Evolutionary conservation across 2,888 invertebrate genomes (phyloP).

Genomic region (Rhagophthalmus giganteus): DNA sequence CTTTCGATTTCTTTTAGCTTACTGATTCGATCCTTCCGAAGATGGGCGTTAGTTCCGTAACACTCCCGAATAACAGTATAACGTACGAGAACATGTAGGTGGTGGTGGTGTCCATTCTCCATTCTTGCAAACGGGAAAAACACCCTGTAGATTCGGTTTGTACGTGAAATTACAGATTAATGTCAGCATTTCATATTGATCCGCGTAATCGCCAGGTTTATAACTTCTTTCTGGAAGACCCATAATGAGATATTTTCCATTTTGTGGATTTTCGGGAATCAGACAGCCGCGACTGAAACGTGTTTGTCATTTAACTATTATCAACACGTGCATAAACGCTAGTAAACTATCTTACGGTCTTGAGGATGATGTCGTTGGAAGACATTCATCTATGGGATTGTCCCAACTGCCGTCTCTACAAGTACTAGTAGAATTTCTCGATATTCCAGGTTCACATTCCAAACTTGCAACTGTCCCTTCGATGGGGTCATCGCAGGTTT

Average conservation of each 20-base stretch:
- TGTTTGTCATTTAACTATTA: too few relatives aligned
- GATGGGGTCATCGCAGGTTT: too few relatives aligned
- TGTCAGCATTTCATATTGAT: conserved; percentile 25
- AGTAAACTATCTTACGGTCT: too few relatives aligned
- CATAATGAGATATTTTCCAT: conserved; percentile 40
- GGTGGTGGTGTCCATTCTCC: conserved; percentile 5
- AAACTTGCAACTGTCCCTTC: conserved; percentile 37
- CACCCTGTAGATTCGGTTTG: not conserved
- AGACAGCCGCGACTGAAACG: conserved; percentile 12
- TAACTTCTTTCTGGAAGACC: not conserved
- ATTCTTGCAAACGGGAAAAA: conserved; percentile 3
- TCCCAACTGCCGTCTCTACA: conserved; percentile 25
- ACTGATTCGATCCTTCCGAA: too few relatives aligned
- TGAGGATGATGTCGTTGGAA: too few relatives aligned
- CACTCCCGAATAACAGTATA: too few relatives aligned
- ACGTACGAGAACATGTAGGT: too few relatives aligned
- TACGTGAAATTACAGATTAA: conserved; percentile 30
- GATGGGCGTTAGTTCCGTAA: too few relatives aligned
- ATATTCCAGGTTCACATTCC: conserved; percentile 33
- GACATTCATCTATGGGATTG: conserved; percentile 8
- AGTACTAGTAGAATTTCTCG: conserved; percentile 1
- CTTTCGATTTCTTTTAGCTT: too few relatives aligned
- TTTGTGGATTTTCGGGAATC: conserved; percentile 39
- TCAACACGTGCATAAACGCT: too few relatives aligned
- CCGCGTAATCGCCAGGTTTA: too few relatives aligned